Evolutionary conservation across 1,140 invertebrate species (phyloP), one percentile per base, ranked within the genome.

Genomic region (Chlorops oryzae): DNA sequence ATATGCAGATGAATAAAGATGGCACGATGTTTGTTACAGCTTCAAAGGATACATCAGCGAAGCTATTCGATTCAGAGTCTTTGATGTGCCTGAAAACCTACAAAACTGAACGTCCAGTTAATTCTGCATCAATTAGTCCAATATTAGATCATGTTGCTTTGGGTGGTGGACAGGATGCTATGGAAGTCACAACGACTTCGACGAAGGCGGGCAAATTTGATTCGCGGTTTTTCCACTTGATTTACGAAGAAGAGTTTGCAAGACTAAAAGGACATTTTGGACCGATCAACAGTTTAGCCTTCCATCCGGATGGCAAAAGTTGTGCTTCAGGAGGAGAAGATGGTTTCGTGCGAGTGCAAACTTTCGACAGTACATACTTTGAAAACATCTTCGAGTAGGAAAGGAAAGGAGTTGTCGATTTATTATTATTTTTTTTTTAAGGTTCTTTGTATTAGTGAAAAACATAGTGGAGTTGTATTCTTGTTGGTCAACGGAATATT

Each of bases 231-330:
- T 99, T 91, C 81, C 96, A 99, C 75, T 73, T 98, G 38, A 86
- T 99, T n/a, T 99, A 97, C 72, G 96, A 99, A 77, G 96, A 99
- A 75, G 97, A 99, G 75, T 99, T 99, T 75, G 96, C 87, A 0
- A 77, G 95, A 47, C 86, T 99, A 0, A 99, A 99, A 73, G 96
- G 96, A 42, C 97, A 99, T 78, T 99, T 99, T 70, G 97, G 97
- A 61, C 97, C 97, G 2, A 99, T 99, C 61, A 99, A 99, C 80
- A 94, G 91, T 73, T 81, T 99, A 46, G 90, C 90, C 38, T 99
- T 98, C 76, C 94, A 98, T 79, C 97, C 97, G 10, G 92, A 96
- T 80, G 97, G 97, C 32, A 92, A 89, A 66, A 92, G 92, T 72
- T 97, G 96, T 72, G 88, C 90, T 45, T 96, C 91, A 55, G 97